Evolutionary conservation across 92 coral and sea anemone genomes (phyloP).

Genomic region (Scolanthus callimorphus): DNA sequence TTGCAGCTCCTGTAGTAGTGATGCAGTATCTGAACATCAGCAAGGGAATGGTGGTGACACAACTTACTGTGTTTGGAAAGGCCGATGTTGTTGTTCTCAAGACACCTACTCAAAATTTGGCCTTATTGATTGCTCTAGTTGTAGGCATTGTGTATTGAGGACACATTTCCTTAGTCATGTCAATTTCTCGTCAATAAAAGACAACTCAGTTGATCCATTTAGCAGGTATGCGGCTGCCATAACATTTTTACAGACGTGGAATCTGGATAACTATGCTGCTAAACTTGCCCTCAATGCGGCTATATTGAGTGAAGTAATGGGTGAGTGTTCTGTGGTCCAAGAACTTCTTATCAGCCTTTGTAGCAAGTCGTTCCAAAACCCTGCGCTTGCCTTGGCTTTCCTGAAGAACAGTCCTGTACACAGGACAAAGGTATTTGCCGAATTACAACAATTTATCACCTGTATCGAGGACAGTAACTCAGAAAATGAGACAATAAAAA

Average conservation of each 20-base stretch:
- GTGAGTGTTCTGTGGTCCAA: slow-evolving; percentile 21
- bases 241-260: slow-evolving; percentile 54
- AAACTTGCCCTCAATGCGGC: slow-evolving; percentile 69
- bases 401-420: slow-evolving; percentile 64
- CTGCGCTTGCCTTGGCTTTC: slow-evolving; percentile 65
- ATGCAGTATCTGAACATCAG: too few species aligned
- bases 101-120: too few species aligned
- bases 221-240: slow-evolving; percentile 35
- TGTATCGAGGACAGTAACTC: slow-evolving; percentile 9
- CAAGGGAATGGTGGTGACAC: too few species aligned
- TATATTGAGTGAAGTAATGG: slow-evolving; percentile 23
- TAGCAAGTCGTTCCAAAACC: slow-evolving; percentile 64
- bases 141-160: too few species aligned
- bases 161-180: too few species aligned
- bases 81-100: too few species aligned
- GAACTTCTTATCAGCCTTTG: slow-evolving; percentile 43
- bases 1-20: too few species aligned
- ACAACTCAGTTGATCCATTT: neutral
- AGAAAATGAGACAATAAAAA: slow-evolving; percentile 20
- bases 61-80: too few species aligned
- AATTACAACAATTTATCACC: slow-evolving; percentile 15
- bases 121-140: too few species aligned
- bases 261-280: slow-evolving; percentile 52
- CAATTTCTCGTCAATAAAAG: too few species aligned
- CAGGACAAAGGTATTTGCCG: slow-evolving; percentile 11